A percentile compares a stretch with the other conserved stretches of the same genome.
Conservation (phyloP, 2,113 vertebrate species). For the Pelusios castaneus region DNA sequence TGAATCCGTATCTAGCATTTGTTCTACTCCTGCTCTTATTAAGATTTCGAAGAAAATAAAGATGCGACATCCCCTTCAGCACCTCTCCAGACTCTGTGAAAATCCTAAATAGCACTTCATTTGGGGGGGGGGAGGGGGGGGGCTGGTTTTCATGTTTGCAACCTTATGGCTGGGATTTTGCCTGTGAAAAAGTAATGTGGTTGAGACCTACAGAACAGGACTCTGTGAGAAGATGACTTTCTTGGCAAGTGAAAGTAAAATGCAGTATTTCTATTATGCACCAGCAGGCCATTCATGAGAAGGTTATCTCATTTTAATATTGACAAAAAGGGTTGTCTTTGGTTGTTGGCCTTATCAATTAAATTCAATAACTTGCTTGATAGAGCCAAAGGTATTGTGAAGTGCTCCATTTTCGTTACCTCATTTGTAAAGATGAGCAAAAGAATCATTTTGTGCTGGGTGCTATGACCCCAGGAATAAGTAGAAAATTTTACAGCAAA, state of each 20-base stretch:
- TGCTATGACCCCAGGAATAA: not conserved
- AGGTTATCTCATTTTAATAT: conserved; percentile 49
- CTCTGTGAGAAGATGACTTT: not conserved
- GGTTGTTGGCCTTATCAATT: not conserved
- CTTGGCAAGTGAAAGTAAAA: not conserved
- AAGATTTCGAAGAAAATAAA: not conserved
- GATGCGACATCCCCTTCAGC: not conserved
- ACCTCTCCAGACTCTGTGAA: not conserved
- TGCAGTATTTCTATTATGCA: not conserved
- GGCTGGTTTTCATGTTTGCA: not conserved
- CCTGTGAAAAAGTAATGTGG: not conserved
- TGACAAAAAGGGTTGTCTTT: conserved; percentile 60
- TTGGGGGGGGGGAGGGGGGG: too few relatives aligned
- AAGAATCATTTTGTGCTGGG: not conserved
- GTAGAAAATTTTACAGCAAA: not conserved
- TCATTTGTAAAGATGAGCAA: not conserved
- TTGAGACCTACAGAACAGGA: not conserved
- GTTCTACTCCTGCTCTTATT: not conserved
- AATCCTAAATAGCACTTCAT: not conserved
- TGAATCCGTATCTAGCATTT: not conserved
- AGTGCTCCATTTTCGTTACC: not conserved
- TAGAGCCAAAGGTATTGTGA: not conserved
- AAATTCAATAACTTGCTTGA: conserved; percentile 17
- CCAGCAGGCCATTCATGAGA: not conserved
- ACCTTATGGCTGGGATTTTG: not conserved